Base-by-base conservation (phyloP, 2,113 vertebrate species). In the Hiodon tergisus region DNA sequence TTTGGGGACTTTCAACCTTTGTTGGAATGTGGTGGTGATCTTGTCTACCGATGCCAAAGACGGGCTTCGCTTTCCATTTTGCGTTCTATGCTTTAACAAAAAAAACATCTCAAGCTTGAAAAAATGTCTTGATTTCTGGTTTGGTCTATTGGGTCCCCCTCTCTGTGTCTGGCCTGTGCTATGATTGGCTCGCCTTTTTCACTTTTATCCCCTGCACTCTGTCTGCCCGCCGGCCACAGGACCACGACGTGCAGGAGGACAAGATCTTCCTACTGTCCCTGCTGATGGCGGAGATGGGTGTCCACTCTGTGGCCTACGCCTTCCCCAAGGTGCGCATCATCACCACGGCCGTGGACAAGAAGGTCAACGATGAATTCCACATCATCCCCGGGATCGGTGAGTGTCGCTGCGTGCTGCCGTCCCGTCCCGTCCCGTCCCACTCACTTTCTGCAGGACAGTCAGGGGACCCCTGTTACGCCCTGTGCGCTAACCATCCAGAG, bases 331-430 rank as follows among this genome's bases (percentile, higher is more conserved):
- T 96, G 47, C 92, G 78, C 76, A 95, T 96, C 88, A 96, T 96
- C 88, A 96, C 92, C 87, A 96, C 95, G 0, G 95, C 95, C 0
- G 94, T 96, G 80, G 95, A 96, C 87, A 96, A 96, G 82, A 86
- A 90, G 10, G 91, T 96, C 86, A 96, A 93, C 0, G 92, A 95
- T 68, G 90, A 94, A 81, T 96, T 96, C 85, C 94, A 96, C 88
- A 96, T 96, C 83, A 94, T 96, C 57, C 95, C 95, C 0, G 95
- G 94, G 82, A 96, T 96, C 0, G 95, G 94, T 96, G 83, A 91
- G 93, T 10, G 17, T 3, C 2, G 10, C 31, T 5, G 4, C 4
- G 16, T 51, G 8, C 16, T 71, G 48, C 46, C 31, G 31, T n/a
- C n/a, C n/a, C 31, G 47, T 62, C 58, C 5, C 16, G 9, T 4